Evolutionary conservation across 2,797 vertebrate genomes (phyloP).

Genomic region (Novumbra hubbsi): DNA sequence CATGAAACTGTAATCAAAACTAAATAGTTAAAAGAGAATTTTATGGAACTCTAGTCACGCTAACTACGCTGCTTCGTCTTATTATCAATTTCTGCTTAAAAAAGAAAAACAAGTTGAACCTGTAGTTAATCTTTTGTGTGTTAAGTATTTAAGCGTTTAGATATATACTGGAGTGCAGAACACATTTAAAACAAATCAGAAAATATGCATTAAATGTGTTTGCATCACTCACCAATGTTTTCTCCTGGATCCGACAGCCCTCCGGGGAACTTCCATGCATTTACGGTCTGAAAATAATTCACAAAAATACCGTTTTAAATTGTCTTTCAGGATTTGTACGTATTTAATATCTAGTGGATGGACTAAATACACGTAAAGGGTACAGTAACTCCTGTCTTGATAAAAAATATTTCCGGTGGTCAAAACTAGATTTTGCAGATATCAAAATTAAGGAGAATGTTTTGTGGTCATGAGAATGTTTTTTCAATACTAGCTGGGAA

Average conservation of each 20-base stretch:
- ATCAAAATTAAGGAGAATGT: too few relatives aligned
- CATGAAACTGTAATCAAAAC: not conserved
- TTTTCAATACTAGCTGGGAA: too few relatives aligned
- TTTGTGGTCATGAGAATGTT: too few relatives aligned
- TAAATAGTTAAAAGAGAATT: not conserved
- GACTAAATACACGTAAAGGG: too few relatives aligned
- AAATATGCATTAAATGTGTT: slow-evolving; percentile 32
- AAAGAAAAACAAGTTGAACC: slow-evolving; percentile 43
- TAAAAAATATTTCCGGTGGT: too few relatives aligned
- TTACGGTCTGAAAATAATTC: slow-evolving; percentile 75
- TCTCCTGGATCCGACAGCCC: slow-evolving; percentile 91
- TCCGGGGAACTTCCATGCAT: slow-evolving; percentile 95
- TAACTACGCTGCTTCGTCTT: slow-evolving; percentile 53
- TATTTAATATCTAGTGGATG: not conserved
- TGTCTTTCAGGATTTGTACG: not conserved
- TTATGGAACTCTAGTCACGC: not conserved
- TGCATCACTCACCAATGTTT: slow-evolving; percentile 83
- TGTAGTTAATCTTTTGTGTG: slow-evolving; percentile 16
- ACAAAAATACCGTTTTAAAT: slow-evolving; percentile 26
- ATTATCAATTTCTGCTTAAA: slow-evolving; percentile 62
- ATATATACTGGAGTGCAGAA: not conserved
- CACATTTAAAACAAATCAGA: too few relatives aligned
- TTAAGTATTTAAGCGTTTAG: not conserved
- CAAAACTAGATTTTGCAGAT: too few relatives aligned
- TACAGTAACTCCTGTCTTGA: too few relatives aligned